phyloP scores from a whole-genome alignment of 2,113 vertebrate species.

The Sylvicapra grimmia region DNA sequence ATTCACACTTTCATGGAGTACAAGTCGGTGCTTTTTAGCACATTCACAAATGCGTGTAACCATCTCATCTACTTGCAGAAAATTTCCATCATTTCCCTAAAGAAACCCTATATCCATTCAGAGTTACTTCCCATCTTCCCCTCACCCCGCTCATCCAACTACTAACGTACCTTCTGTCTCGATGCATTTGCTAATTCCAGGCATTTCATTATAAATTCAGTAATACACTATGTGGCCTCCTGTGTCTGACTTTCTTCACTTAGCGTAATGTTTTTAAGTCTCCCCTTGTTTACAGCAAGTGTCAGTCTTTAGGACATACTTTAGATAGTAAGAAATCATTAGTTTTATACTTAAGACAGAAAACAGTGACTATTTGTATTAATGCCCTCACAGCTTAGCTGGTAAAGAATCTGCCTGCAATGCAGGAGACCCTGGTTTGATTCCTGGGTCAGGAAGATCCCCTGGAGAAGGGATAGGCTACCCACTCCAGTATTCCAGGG shows the following conservation, averaged over 20 bases:
- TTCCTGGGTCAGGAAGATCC: neutral
- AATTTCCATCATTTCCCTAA: neutral
- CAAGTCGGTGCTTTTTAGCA: neutral
- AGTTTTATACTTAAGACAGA: neutral
- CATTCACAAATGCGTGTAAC: neutral
- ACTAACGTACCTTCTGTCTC: neutral
- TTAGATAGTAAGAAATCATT: neutral
- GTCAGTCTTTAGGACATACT: neutral
- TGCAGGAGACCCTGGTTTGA: neutral
- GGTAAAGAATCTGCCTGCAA: neutral
- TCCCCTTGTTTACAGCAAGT: neutral
- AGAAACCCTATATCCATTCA: neutral
- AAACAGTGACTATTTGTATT: neutral
- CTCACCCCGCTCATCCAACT: neutral
- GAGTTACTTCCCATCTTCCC: neutral
- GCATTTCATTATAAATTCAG: neutral
- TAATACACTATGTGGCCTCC: no score
- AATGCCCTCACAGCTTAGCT: neutral
- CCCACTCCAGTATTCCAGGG: neutral
- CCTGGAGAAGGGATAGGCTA: neutral
- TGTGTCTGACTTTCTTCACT: neutral
- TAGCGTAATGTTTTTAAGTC: neutral
- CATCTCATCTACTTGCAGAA: neutral
- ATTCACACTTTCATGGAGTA: neutral
- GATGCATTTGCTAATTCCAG: neutral